Conservation (phyloP, 2,113 vertebrate genomes). For the Barnardius zonarius region DNA sequence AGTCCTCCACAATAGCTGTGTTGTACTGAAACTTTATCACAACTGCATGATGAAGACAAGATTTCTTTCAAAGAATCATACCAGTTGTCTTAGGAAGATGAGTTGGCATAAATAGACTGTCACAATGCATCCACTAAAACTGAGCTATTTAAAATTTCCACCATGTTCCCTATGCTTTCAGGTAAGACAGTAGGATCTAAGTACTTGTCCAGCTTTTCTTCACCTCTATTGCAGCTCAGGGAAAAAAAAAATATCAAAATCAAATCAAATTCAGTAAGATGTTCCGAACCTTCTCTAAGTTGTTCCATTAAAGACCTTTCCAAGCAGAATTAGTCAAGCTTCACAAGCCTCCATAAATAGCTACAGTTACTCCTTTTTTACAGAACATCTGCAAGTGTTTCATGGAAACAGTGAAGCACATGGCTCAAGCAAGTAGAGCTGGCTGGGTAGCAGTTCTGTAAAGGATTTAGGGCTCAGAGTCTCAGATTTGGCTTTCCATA, state of each 20-base stretch:
- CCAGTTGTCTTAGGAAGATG: not conserved
- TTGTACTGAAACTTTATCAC: not conserved
- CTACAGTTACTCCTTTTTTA: not conserved
- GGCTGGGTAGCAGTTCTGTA: not conserved
- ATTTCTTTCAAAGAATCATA: not conserved
- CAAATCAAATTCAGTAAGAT: not conserved
- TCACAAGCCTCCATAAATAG: not conserved
- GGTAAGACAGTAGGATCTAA: not conserved
- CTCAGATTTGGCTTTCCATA: not conserved
- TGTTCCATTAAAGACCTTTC: not conserved
- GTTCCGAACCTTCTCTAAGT: not conserved
- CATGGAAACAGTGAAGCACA: not conserved
- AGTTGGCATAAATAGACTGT: not conserved
- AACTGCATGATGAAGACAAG: not conserved
- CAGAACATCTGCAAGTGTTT: not conserved
- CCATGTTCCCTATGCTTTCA: not conserved
- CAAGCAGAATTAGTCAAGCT: not conserved
- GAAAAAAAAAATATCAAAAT: not conserved
- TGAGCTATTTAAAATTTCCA: not conserved
- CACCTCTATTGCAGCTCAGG: not conserved
- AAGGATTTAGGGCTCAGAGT: not conserved
- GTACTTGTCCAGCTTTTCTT: not conserved
- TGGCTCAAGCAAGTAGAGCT: not conserved
- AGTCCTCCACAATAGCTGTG: not conserved
- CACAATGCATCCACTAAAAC: not conserved